Conservation (phyloP, 1,140 invertebrate genomes). For the Heliconius nattereri region DNA sequence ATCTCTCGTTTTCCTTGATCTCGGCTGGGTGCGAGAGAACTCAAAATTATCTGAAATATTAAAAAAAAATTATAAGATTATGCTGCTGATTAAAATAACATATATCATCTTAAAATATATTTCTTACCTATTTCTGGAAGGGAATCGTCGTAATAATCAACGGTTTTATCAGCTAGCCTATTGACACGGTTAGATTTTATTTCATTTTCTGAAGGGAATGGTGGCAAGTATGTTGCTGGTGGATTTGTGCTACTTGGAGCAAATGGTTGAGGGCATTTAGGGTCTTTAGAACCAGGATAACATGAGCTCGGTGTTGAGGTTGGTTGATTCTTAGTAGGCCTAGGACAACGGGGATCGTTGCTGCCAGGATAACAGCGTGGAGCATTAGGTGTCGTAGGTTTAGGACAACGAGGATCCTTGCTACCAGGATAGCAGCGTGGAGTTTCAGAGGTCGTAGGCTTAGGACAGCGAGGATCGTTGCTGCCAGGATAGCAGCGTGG, state of each 20-base stretch:
- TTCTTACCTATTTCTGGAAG: conserved; percentile 60
- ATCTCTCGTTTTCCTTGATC: conserved; percentile 62
- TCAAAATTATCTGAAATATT: conserved; percentile 65
- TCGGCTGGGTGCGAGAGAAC: conserved; percentile 62
- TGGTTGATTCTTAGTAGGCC: conserved; percentile 31
- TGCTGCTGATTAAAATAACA: not conserved
- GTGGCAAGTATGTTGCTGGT: conserved; percentile 80
- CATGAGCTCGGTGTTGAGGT: conserved; percentile 76
- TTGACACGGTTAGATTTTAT: conserved; percentile 54
- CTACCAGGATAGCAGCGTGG: conserved; percentile 43
- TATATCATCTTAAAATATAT: not conserved
- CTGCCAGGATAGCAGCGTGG: conserved; percentile 43
- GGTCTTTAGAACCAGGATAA: conserved; percentile 83
- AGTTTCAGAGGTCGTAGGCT: conserved; percentile 23
- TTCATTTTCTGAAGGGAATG: conserved; percentile 72
- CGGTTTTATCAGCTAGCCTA: conserved; percentile 51
- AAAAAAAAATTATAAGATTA: not conserved
- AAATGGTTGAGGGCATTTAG: conserved; percentile 82
- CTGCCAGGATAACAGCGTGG: conserved; percentile 43
- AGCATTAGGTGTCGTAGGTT: conserved; percentile 20
- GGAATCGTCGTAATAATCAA: conserved; percentile 62
- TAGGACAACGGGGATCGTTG: conserved; percentile 57
- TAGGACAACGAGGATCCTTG: conserved; percentile 56
- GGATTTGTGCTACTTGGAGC: conserved; percentile 80
- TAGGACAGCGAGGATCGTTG: conserved; percentile 56